These are phyloP conservation scores for Tachuris rubrigastra DNA, from an alignment of 2,113 vertebrate genomes.

Conservation along the genomic window DNA sequence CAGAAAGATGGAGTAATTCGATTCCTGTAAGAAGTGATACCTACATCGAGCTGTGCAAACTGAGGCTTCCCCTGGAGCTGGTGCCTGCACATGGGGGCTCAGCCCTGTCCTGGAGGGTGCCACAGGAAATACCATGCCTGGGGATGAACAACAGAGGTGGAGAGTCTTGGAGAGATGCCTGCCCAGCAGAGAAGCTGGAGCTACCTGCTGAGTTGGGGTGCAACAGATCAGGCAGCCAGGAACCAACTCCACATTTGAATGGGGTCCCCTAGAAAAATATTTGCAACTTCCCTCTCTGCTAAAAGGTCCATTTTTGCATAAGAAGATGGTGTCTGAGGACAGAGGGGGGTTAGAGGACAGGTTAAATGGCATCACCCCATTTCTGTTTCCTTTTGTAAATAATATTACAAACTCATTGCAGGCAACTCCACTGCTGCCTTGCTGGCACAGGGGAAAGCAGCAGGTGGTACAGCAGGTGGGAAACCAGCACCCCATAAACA, in stretches of 20 bases:
- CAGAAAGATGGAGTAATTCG: fast-evolving
- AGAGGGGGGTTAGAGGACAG: background rate
- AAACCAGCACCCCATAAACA: background rate
- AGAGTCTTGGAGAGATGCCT: background rate
- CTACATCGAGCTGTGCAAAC: background rate
- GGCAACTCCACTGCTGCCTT: background rate
- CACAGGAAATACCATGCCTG: background rate
- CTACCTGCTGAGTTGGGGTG: background rate
- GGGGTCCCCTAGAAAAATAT: background rate
- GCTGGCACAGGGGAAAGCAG: background rate
- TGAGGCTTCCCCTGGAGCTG: fast-evolving
- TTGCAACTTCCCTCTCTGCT: background rate
- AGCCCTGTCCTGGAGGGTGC: background rate
- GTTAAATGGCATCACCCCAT: background rate
- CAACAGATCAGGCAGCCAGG: background rate
- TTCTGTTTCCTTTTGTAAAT: background rate
- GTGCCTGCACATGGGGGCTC: fast-evolving
- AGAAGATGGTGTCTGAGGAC: background rate
- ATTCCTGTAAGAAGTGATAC: background rate
- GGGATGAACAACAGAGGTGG: background rate
- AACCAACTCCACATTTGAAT: fast-evolving
- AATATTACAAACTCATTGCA: background rate
- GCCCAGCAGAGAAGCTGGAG: background rate
- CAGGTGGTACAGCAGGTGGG: background rate
- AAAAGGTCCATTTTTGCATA: background rate